phyloP scores from a whole-genome alignment of 2,113 vertebrate species.

The Ia io region DNA sequence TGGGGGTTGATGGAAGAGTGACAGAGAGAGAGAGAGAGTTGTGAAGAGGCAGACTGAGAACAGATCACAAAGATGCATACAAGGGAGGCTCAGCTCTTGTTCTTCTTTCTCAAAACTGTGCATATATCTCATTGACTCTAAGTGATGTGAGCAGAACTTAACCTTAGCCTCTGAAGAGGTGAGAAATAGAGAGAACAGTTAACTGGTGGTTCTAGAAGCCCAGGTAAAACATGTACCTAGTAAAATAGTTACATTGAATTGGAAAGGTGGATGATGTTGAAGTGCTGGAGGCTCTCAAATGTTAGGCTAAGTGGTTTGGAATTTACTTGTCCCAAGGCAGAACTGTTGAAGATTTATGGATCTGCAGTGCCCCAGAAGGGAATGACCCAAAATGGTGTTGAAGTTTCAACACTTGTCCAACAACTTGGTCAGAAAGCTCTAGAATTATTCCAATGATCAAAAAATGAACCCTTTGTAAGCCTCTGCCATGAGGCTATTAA shows the following conservation, averaged over 20 bases:
- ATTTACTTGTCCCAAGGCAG: too few species aligned
- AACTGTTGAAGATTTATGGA: rapidly evolving
- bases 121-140: neutral
- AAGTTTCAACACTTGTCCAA: rapidly evolving
- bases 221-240: neutral
- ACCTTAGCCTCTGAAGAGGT: neutral
- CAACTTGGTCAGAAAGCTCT: neutral
- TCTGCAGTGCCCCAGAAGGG: rapidly evolving
- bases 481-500: neutral
- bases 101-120: neutral
- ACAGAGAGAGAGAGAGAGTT: rapidly evolving
- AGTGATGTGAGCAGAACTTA: neutral
- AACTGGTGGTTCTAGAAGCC: neutral
- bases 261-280: rapidly evolving
- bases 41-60: neutral
- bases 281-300: neutral
- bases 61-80: rapidly evolving
- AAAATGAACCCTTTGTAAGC: neutral
- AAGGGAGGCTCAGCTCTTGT: neutral
- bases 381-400: rapidly evolving
- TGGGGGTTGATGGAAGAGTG: rapidly evolving
- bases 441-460: rapidly evolving
- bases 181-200: neutral
- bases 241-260: rapidly evolving
- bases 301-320: neutral